phyloP scores from a whole-genome alignment of 1,140 invertebrate genomes.

The Argopecten irradians region DNA sequence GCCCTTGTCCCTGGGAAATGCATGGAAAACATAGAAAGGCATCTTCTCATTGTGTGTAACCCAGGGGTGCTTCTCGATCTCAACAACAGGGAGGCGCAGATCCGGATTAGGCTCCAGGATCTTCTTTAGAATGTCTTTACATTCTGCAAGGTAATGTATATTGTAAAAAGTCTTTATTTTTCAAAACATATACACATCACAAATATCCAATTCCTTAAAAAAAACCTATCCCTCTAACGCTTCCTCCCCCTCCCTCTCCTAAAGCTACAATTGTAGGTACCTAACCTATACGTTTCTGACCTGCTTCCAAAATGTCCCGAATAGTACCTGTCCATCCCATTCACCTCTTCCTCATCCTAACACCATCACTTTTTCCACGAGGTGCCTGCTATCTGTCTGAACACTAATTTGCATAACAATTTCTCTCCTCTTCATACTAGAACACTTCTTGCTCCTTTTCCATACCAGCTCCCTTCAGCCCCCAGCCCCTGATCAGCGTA shows the following conservation, averaged over 20 bases:
- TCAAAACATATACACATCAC: not conserved
- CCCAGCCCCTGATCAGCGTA: too few relatives aligned
- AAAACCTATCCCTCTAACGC: too few relatives aligned
- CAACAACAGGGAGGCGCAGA: slow-evolving; percentile 71
- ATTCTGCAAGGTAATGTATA: slow-evolving; percentile 68
- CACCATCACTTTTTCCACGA: not conserved
- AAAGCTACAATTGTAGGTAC: too few relatives aligned
- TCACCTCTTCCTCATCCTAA: not conserved
- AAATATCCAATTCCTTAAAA: too few relatives aligned
- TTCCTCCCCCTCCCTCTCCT: too few relatives aligned
- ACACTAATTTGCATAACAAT: too few relatives aligned
- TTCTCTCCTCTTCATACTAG: too few relatives aligned
- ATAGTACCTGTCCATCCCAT: not conserved
- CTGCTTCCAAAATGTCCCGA: too few relatives aligned
- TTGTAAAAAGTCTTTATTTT: too few relatives aligned
- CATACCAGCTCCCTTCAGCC: not conserved
- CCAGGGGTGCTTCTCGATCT: slow-evolving; percentile 75
- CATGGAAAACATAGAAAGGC: slow-evolving; percentile 71
- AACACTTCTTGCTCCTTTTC: not conserved
- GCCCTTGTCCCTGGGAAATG: slow-evolving; percentile 67
- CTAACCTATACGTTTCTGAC: too few relatives aligned
- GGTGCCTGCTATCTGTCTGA: too few relatives aligned
- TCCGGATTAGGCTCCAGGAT: slow-evolving; percentile 73
- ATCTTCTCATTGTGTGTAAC: slow-evolving; percentile 70
- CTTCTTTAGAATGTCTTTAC: slow-evolving; percentile 71